phyloP scores from a whole-genome alignment of 2,888 invertebrate species.

The Xestoiulus laeticollis region DNA sequence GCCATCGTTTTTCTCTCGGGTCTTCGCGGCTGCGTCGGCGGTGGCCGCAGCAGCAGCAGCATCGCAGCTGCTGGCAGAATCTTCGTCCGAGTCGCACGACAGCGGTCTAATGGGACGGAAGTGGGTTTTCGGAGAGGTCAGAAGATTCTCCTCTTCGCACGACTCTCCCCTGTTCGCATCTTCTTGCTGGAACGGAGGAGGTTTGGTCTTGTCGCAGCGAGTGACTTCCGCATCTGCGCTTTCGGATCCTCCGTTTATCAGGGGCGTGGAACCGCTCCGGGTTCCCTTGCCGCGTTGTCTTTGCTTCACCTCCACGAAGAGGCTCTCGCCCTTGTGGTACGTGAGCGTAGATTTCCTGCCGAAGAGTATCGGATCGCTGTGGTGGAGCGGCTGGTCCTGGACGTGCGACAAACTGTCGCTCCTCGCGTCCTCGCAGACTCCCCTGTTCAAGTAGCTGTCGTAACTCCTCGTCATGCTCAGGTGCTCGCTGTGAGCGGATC shows the following conservation, averaged over 20 bases:
- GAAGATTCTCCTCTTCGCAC: constrained; percentile 73
- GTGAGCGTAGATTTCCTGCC: constrained; percentile 55
- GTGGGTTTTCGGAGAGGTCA: constrained; percentile 81
- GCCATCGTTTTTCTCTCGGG: neutral
- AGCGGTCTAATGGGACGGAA: constrained; percentile 79
- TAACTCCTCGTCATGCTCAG: constrained; percentile 54
- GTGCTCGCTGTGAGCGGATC: neutral
- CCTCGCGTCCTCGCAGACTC: neutral
- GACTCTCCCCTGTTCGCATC: constrained; percentile 28
- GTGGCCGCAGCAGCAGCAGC: neutral
- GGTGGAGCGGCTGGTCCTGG: neutral
- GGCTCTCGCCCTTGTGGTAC: constrained; percentile 57
- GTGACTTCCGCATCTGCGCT: neutral
- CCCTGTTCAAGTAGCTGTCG: constrained; percentile 55
- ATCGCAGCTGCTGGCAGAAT: constrained; percentile 52
- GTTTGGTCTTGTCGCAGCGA: neutral
- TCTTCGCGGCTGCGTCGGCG: neutral
- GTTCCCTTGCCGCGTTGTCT: neutral
- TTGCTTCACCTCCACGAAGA: constrained; percentile 56
- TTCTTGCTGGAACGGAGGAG: neutral
- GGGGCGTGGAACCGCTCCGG: neutral
- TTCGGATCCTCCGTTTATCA: neutral
- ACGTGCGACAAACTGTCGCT: neutral
- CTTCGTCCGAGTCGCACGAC: constrained; percentile 55
- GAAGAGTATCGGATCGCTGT: constrained; percentile 53